Evolutionary conservation across 2,797 vertebrate genomes (phyloP).

Genomic region (Trachurus trachurus): DNA sequence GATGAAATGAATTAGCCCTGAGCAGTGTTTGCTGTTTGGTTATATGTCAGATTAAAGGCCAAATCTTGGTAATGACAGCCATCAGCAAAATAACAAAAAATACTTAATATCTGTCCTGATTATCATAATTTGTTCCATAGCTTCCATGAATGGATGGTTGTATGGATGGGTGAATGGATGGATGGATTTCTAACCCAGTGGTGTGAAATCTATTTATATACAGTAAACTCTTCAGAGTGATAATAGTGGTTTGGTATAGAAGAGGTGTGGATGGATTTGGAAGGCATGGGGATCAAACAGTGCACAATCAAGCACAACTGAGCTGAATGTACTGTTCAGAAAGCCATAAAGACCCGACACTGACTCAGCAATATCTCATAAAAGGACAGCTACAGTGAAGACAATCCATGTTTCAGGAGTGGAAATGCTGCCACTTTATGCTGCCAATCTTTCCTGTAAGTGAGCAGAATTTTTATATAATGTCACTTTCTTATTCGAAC

Average conservation of each 20-base stretch:
- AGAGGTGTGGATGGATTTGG: slow-evolving; percentile 25
- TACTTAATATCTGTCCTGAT: slow-evolving; percentile 1
- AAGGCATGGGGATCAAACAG: slow-evolving; percentile 37
- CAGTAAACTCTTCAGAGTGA: slow-evolving; percentile 56
- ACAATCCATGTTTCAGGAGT: slow-evolving; percentile 39
- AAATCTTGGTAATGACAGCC: slow-evolving; percentile 10
- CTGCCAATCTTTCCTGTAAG: slow-evolving; percentile 23
- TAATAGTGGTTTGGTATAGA: slow-evolving; percentile 42
- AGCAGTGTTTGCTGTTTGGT: not conserved
- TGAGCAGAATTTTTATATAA: slow-evolving; percentile 48
- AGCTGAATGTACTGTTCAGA: slow-evolving; percentile 51
- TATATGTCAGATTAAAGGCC: not conserved
- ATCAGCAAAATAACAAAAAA: slow-evolving; percentile 17
- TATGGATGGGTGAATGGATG: not conserved
- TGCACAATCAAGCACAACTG: slow-evolving; percentile 56
- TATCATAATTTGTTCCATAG: not conserved
- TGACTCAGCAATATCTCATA: slow-evolving; percentile 64
- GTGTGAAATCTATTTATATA: slow-evolving; percentile 76
- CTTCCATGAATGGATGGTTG: not conserved
- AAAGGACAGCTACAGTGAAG: slow-evolving; percentile 43
- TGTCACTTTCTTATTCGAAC: slow-evolving; percentile 29
- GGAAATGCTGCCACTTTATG: slow-evolving; percentile 35
- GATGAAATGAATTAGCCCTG: not conserved
- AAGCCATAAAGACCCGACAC: slow-evolving; percentile 44
- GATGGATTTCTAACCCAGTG: slow-evolving; percentile 51